A percentile compares a stretch with the other conserved stretches of the same genome.
These are phyloP conservation scores for Lypha dubia DNA, from an alignment of 2,888 invertebrate species.

Conservation along the genomic window DNA sequence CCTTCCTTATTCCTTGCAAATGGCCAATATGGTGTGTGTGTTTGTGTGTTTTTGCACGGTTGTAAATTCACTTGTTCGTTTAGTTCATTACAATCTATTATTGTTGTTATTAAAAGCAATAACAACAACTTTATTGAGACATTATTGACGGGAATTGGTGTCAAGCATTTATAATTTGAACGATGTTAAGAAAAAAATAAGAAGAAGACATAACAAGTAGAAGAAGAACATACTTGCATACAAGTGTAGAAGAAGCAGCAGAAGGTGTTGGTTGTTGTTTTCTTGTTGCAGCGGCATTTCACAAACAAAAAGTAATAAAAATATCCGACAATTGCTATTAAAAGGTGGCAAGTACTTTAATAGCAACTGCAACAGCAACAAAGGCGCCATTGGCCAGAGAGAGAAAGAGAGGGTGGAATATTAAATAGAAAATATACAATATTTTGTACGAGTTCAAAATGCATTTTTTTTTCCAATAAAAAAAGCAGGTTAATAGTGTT, in stretches of 20 bases:
- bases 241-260: slow-evolving; percentile 13
- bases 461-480: slow-evolving; percentile 68
- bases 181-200: slow-evolving; percentile 24
- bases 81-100: slow-evolving; percentile 58
- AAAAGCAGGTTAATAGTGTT: slow-evolving; percentile 80
- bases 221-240: neutral
- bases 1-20: neutral
- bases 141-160: slow-evolving; percentile 77
- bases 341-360: slow-evolving; percentile 68
- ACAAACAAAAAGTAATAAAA: slow-evolving; percentile 42
- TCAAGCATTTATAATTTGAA: slow-evolving; percentile 65
- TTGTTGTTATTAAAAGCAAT: slow-evolving; percentile 57
- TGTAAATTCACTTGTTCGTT: slow-evolving; percentile 14
- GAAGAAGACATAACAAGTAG: slow-evolving; percentile 1
- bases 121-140: slow-evolving; percentile 77
- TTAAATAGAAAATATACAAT: slow-evolving; percentile 29
- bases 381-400: neutral
- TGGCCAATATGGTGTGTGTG: neutral
- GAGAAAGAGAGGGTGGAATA: neutral
- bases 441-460: slow-evolving; percentile 71
- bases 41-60: neutral
- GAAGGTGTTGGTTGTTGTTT: slow-evolving; percentile 15
- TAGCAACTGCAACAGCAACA: slow-evolving; percentile 40
- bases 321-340: slow-evolving; percentile 49
- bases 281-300: slow-evolving; percentile 41